A percentile compares a stretch with the other conserved stretches of the same genome.
phyloP scores from a whole-genome alignment of 2,888 invertebrate species.

The Parnassius smintheus region DNA sequence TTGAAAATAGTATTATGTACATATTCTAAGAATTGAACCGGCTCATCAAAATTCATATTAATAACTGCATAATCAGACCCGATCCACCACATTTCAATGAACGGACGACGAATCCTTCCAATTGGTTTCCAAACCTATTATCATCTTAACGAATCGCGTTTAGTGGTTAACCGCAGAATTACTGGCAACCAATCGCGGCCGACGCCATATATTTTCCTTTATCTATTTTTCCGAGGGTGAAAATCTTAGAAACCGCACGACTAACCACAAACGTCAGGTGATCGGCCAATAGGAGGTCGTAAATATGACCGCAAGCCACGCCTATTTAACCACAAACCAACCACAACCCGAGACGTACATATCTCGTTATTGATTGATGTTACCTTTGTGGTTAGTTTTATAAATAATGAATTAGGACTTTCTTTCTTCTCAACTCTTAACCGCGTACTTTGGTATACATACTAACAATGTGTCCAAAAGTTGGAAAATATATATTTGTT shows the following conservation, averaged over 20 bases:
- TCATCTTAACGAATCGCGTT: slow-evolving; percentile 76
- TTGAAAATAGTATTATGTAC: neutral
- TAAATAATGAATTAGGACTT: slow-evolving; percentile 40
- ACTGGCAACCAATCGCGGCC: slow-evolving; percentile 68
- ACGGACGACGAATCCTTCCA: slow-evolving; percentile 65
- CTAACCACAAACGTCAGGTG: slow-evolving; percentile 81
- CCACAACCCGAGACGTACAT: slow-evolving; percentile 78
- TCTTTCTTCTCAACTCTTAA: neutral
- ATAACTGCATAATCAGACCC: slow-evolving; percentile 42
- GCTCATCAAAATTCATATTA: slow-evolving; percentile 14
- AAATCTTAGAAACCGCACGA: slow-evolving; percentile 83
- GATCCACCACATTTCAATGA: slow-evolving; percentile 43
- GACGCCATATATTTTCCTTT: slow-evolving; percentile 68
- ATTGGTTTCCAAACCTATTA: slow-evolving; percentile 61
- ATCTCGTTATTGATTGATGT: slow-evolving; percentile 69
- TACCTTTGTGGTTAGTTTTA: slow-evolving; percentile 61
- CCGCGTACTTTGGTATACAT: neutral
- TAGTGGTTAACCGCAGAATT: slow-evolving; percentile 78
- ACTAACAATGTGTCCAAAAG: neutral
- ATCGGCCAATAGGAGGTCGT: slow-evolving; percentile 81
- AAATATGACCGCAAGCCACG: slow-evolving; percentile 83
- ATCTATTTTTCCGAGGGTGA: slow-evolving; percentile 78
- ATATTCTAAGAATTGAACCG: too few species aligned
- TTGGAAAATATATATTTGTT: too few species aligned
- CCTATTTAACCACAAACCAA: slow-evolving; percentile 84